A percentile compares a stretch with the other conserved stretches of the same genome.
Evolutionary conservation across 2,888 invertebrate species (phyloP).

Genomic region (Drosophila nr. medialis): DNA sequence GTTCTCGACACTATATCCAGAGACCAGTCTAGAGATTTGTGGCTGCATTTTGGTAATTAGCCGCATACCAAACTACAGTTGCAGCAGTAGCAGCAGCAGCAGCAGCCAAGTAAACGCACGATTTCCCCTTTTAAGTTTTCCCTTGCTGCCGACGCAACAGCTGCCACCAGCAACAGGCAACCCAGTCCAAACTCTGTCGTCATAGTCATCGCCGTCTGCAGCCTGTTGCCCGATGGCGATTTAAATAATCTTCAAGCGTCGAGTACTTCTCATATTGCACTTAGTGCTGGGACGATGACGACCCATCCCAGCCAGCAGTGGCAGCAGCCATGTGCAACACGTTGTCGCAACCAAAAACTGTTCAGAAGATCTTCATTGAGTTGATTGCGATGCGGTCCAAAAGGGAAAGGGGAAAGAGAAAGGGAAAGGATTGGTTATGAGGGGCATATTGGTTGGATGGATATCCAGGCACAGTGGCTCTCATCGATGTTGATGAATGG

Average conservation of each 20-base stretch:
- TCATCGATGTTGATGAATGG: constrained; percentile 78
- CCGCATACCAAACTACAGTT: constrained; percentile 29
- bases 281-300: constrained; percentile 40
- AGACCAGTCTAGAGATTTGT: constrained; percentile 16
- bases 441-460: background rate
- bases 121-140: background rate
- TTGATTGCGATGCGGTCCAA: constrained; percentile 6
- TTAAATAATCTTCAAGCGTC: constrained; percentile 68
- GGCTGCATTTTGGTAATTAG: constrained; percentile 59
- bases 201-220: constrained; percentile 3
- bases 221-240: constrained; percentile 42
- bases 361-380: constrained; percentile 69
- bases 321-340: constrained; percentile 77
- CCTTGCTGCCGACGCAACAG: constrained; percentile 38
- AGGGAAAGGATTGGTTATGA: constrained; percentile 1
- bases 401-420: background rate
- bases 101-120: constrained; percentile 7
- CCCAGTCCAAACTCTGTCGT: background rate
- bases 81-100: constrained; percentile 13
- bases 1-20: background rate
- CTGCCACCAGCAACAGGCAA: constrained; percentile 33
- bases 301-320: background rate
- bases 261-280: constrained; percentile 79
- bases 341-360: constrained; percentile 70
- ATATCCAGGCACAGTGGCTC: constrained; percentile 7